Conservation (phyloP, 2,113 vertebrate genomes). For the Entosphenus tridentatus region DNA sequence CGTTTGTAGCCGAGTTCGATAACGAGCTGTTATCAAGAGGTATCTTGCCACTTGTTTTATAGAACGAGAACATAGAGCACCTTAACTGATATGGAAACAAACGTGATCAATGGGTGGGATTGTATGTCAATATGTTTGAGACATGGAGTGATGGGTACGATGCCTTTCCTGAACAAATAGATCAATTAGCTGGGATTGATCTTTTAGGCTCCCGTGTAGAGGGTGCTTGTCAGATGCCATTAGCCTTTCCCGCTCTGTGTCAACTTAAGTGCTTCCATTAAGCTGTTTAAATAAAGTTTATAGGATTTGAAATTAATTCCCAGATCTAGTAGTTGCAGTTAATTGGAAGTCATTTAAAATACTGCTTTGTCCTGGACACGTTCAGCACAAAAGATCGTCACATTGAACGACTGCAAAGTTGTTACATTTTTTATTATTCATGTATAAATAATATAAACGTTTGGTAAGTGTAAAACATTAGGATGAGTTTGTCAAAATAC, state of each 20-base stretch:
- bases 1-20: no score
- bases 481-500: no score
- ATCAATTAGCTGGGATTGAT: slow-evolving; percentile 6
- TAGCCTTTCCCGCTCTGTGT: slow-evolving; percentile 4
- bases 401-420: no score
- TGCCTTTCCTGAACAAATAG: slow-evolving; percentile 6
- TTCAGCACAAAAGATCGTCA: no score
- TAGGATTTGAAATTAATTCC: slow-evolving; percentile 7
- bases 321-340: slow-evolving; percentile 1
- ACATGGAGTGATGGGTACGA: slow-evolving; percentile 1
- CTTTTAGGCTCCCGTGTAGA: neutral
- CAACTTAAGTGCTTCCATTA: slow-evolving; percentile 6
- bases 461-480: no score
- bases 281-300: slow-evolving; percentile 6
- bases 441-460: no score
- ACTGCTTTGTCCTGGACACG: no score
- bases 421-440: no score
- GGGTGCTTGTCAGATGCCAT: slow-evolving; percentile 5
- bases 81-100: slow-evolving; percentile 2
- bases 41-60: no score
- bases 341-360: neutral
- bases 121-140: slow-evolving; percentile 1
- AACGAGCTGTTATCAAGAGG: no score
- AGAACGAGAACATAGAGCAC: neutral
- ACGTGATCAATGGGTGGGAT: slow-evolving; percentile 1